Evolutionary conservation across 2,888 invertebrate species (phyloP), one percentile per base, ranked within the genome.

Genomic region (Hypomecis atomaria): DNA sequence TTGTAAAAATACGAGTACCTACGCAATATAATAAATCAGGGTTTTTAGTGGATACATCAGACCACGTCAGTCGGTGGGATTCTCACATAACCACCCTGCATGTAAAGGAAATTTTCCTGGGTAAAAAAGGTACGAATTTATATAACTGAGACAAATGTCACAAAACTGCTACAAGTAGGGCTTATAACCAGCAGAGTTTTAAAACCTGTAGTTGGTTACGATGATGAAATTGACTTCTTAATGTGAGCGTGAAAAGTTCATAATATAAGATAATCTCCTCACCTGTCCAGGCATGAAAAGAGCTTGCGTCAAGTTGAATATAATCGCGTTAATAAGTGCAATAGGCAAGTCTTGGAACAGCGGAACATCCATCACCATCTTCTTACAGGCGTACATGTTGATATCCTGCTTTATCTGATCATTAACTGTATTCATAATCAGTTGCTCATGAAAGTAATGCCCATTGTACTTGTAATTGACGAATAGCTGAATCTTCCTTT

Each of bases 351-450:
- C 86, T 56, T 90, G 87, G 65, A 95, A 94, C 43, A 95, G 77
- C 0, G 90, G 86, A 7, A 94, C 94, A 43, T 90, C 93, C 69
- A 93, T 84, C 5, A 95, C 88, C 38, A 95, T 80, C 43, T 87
- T 83, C 71, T 89, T 91, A 72, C 94, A 94, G 38, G 92, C 90
- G 74, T 93, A 88, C 74, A 94, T 81, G 60, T 93, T 93, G 13
- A 95, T 93, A 67, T 95, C 94, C 67, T 93, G 85, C 49, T 90
- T 87, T 47, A 94, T 85, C 64, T 88, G 87, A 66, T 89, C 90
- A 37, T 87, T 87, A 8, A 89, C 80, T 1, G 87, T 87, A 42
- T 72, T 78, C 73, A 82, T 58, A 8, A 89, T 87, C 1, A 71
- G 71, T 3, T 69, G 65, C 70, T 89, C 88, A 63, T 86, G 82